Evolutionary conservation across 1,140 invertebrate species (phyloP), one percentile per base, ranked within the genome.

Genomic region (Vanessa atalanta): DNA sequence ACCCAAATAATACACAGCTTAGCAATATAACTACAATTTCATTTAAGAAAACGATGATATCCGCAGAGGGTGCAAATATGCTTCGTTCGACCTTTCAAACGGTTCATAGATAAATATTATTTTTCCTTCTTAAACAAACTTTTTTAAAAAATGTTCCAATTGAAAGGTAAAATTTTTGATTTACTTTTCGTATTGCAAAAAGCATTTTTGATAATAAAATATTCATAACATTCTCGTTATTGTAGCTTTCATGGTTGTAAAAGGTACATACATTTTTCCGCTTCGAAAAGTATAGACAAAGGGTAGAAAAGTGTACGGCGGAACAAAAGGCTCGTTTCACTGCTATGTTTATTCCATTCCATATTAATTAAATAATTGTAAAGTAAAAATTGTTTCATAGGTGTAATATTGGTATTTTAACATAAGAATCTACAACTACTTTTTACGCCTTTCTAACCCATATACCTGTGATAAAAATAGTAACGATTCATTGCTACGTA

Each of bases 301-400:
- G 65, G 48, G 43, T 65, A 23, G 48, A 43, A 23, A 66, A 66
- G 50, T 51, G 65, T 66, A 66, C 23, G 47, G 20, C 65, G 50
- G 20, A 66, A 66, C 65, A 66, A 66, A 66, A 66, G 47, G 47
- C 16, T 48, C 64, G 47, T 47, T 66, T 51, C 20, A 20, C 14
- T 37, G 48, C 16, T 16, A 14, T 20, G 47, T 66, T 48, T 51
- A 53, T 50, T 26, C 15, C n/a, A 66, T 47, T 66, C 26, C 23
- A 66, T 51, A n/a, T 51, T 66, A 51, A 66, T 66, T 47, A 66
- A 66, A 26, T 66, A 66, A 31, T 47, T 66, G 65, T 12, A 26
- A 51, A 16, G 48, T 23, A 66, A 37, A 65, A 66, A 26, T 50
- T 48, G 20, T 13, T 65, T 63, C 26, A 37, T 11, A 43, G 7